These are phyloP conservation scores for Drosophila repletoides DNA, from an alignment of 1,140 invertebrate species.

Conservation along the genomic window DNA sequence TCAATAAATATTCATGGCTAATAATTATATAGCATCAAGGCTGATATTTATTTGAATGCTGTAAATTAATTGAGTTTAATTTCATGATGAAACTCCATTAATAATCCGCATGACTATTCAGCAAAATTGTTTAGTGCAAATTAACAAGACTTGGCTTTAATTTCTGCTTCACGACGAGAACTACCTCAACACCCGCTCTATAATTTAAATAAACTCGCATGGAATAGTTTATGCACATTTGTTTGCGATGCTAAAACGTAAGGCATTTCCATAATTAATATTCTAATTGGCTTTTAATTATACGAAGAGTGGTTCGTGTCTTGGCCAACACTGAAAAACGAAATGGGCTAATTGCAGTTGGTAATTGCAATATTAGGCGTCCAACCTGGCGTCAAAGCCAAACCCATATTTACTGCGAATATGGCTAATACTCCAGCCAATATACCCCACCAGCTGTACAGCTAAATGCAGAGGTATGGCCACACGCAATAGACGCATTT, in stretches of 20 bases:
- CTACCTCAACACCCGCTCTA: conserved; percentile 18
- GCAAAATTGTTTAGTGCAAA: conserved; percentile 21
- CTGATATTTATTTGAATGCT: conserved; percentile 8
- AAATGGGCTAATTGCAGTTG: conserved; percentile 72
- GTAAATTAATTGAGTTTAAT: conserved; percentile 13
- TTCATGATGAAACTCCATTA: conserved; percentile 16
- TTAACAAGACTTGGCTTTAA: conserved; percentile 5
- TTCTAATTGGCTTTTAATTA: conserved; percentile 77
- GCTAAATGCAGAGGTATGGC: conserved; percentile 27
- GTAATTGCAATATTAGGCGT: conserved; percentile 77
- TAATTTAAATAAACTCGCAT: conserved; percentile 58
- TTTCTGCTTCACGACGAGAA: conserved; percentile 4
- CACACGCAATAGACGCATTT: conserved; percentile 72
- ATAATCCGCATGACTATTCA: conserved; percentile 22
- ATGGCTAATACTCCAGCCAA: not conserved
- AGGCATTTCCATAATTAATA: conserved; percentile 71
- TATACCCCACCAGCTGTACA: not conserved
- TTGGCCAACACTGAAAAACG: conserved; percentile 16
- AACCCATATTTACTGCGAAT: conserved; percentile 59
- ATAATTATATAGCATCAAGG: conserved; percentile 1
- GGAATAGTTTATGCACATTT: conserved; percentile 58
- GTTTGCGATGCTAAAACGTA: conserved; percentile 26
- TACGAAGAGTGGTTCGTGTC: conserved; percentile 43
- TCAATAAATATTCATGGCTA: not conserved
- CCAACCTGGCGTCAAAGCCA: conserved; percentile 38